These are phyloP conservation scores for Siniperca scherzeri DNA, from an alignment of 2,797 vertebrate genomes.

Conservation along the genomic window DNA sequence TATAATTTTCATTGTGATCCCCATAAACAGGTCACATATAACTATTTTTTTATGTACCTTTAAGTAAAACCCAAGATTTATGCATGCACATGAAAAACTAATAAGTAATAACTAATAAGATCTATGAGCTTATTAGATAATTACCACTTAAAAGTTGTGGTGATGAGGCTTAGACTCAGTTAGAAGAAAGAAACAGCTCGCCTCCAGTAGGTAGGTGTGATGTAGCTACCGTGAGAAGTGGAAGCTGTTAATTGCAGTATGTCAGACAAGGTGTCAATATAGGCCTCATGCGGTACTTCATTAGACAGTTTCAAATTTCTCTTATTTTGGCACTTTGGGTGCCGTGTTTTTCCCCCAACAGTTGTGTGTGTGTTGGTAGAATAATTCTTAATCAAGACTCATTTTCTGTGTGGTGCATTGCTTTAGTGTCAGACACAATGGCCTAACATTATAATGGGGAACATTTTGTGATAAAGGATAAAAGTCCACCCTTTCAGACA, in stretches of 20 bases:
- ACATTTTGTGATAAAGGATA: slow-evolving; percentile 34
- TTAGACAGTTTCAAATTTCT: slow-evolving; percentile 61
- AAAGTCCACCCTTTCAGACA: slow-evolving; percentile 39
- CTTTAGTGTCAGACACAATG: slow-evolving; percentile 12
- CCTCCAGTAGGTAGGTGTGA: slow-evolving; percentile 58
- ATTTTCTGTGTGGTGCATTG: slow-evolving; percentile 21
- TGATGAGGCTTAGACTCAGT: slow-evolving; percentile 63
- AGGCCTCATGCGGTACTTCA: slow-evolving; percentile 59
- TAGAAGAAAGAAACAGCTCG: slow-evolving; percentile 43
- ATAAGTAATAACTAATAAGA: slow-evolving; percentile 15
- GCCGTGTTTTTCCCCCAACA: neutral
- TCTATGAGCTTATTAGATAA: slow-evolving; percentile 45
- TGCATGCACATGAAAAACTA: neutral
- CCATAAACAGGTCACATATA: neutral
- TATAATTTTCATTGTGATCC: neutral
- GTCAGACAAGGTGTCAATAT: slow-evolving; percentile 75
- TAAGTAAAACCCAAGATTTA: neutral
- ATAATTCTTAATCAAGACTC: slow-evolving; percentile 18
- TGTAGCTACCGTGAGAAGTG: slow-evolving; percentile 58
- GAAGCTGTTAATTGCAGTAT: slow-evolving; percentile 77
- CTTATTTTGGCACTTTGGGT: slow-evolving; percentile 48
- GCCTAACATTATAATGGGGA: slow-evolving; percentile 42
- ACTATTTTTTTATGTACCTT: neutral
- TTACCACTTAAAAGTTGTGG: slow-evolving; percentile 25
- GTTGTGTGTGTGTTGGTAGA: slow-evolving; percentile 14